phyloP scores from a whole-genome alignment of 2,113 vertebrate species.

The Zosterops hypoxanthus region DNA sequence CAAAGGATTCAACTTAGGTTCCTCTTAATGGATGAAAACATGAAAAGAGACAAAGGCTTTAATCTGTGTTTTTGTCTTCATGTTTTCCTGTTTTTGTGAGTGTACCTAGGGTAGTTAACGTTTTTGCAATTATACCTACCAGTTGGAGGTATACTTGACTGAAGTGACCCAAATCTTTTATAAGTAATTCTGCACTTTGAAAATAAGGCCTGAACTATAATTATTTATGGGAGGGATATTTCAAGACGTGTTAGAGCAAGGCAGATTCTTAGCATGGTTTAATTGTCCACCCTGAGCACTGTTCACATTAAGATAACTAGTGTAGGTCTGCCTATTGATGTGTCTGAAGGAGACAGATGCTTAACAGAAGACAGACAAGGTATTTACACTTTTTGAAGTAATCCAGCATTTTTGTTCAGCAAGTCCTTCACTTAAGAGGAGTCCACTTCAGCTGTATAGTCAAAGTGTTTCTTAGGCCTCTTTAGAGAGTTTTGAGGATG shows the following conservation, averaged over 20 bases:
- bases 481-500: neutral
- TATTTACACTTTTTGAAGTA: neutral
- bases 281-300: neutral
- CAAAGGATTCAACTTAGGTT: neutral
- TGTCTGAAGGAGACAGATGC: neutral
- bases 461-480: neutral
- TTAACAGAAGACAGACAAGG: neutral
- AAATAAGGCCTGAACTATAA: slow-evolving; percentile 50
- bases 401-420: neutral
- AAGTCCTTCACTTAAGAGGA: neutral
- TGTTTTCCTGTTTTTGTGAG: slow-evolving; percentile 10
- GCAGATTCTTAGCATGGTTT: neutral
- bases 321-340: neutral
- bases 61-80: neutral
- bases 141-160: slow-evolving; percentile 58
- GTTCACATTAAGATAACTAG: neutral
- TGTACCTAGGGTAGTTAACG: neutral
- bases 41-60: neutral
- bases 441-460: neutral
- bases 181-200: slow-evolving; percentile 53
- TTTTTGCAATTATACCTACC: slow-evolving; percentile 43
- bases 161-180: slow-evolving; percentile 50
- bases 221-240: slow-evolving; percentile 53
- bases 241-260: slow-evolving; percentile 3
- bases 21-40: neutral